Evolutionary conservation across 92 coral and sea anemone genomes (phyloP).

Genomic region (Parazoanthus darwini): DNA sequence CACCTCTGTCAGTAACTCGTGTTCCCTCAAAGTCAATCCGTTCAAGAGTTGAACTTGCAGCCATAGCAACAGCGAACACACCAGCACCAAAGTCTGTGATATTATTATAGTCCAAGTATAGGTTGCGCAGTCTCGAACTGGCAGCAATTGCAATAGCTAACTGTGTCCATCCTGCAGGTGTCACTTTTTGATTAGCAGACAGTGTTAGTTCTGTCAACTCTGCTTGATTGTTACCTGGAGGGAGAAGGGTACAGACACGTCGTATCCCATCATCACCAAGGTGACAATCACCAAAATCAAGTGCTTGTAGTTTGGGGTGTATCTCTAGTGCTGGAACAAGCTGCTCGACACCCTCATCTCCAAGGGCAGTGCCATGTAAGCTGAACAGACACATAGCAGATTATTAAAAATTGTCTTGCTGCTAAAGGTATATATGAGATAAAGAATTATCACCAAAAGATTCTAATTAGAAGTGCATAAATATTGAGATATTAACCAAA

Average conservation of each 20-base stretch:
- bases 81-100: conserved; percentile 95
- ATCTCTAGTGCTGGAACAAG: conserved; percentile 78
- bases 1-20: conserved; percentile 86
- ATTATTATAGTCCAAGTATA: conserved; percentile 86
- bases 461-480: no score
- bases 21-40: conserved; percentile 93
- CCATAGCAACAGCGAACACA: conserved; percentile 92
- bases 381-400: conserved; percentile 44
- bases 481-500: no score
- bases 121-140: conserved; percentile 67
- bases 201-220: conserved; percentile 75
- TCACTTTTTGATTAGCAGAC: conserved; percentile 82
- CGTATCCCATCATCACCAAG: conserved; percentile 90
- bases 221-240: conserved; percentile 65
- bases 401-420: background rate
- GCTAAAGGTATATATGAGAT: no score
- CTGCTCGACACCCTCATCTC: conserved; percentile 87
- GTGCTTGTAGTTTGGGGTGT: conserved; percentile 85
- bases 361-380: conserved; percentile 88
- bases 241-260: conserved; percentile 84
- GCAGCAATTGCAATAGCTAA: conserved; percentile 97
- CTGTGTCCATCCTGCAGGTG: conserved; percentile 91
- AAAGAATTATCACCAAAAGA: no score
- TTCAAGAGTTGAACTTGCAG: conserved; percentile 77
- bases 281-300: conserved; percentile 97